These are phyloP conservation scores for Aphaenogaster floridana DNA, from an alignment of 1,140 invertebrate species.

Conservation along the genomic window DNA sequence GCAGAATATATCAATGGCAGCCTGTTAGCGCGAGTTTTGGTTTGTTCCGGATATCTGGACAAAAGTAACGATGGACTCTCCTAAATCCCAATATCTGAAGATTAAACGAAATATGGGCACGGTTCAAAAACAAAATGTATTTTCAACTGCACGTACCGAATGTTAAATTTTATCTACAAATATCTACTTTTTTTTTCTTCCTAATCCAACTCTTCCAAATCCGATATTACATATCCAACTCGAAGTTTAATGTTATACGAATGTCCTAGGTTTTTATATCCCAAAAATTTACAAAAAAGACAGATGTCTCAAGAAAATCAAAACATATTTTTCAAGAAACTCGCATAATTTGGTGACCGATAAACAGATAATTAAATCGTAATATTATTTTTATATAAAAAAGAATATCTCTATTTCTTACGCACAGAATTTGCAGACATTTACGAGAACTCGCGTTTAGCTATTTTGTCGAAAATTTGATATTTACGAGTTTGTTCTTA, in stretches of 20 bases:
- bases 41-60: conserved; percentile 20
- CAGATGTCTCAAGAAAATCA: background rate
- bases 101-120: background rate
- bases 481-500: background rate
- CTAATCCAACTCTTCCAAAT: background rate
- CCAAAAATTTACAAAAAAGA: background rate
- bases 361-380: background rate
- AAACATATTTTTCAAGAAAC: background rate
- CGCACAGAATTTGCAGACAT: background rate
- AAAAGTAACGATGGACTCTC: conserved; percentile 46
- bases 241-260: background rate
- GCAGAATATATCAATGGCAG: conserved; percentile 41
- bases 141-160: background rate
- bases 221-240: background rate
- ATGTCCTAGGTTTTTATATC: background rate
- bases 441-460: background rate
- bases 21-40: conserved; percentile 43
- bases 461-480: background rate
- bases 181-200: background rate
- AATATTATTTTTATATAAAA: background rate
- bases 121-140: background rate
- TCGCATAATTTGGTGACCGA: background rate
- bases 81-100: background rate
- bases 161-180: background rate
- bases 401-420: background rate